phyloP scores from a whole-genome alignment of 2,113 vertebrate genomes.

The Progne subis region DNA sequence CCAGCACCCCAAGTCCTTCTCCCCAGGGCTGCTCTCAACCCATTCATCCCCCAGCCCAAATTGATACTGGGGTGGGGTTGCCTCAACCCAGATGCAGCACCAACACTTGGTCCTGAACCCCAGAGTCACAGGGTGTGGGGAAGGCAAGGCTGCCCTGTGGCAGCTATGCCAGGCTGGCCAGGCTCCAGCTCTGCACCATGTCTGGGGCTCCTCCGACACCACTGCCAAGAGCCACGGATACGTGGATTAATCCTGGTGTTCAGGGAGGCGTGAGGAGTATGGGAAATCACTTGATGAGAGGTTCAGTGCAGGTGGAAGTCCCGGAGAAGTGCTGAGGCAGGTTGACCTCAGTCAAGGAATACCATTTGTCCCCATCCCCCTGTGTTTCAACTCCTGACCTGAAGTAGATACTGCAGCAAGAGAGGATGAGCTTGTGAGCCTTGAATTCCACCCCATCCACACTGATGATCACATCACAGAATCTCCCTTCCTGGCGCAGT shows the following conservation, averaged over 20 bases:
- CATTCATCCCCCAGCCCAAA: neutral
- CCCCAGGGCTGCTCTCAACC: neutral
- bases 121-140: neutral
- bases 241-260: neutral
- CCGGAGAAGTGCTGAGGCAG: neutral
- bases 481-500: conserved; percentile 79
- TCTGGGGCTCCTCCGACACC: neutral
- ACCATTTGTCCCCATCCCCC: neutral
- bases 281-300: neutral
- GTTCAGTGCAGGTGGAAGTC: neutral
- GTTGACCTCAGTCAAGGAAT: neutral
- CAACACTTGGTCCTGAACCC: neutral
- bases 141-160: accelerated
- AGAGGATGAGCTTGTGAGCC: conserved; percentile 85
- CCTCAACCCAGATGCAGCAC: neutral
- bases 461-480: conserved; percentile 80
- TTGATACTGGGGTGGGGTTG: neutral
- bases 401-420: conserved; percentile 84
- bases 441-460: conserved; percentile 77
- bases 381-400: conserved; percentile 61
- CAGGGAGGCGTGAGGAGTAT: neutral
- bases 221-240: neutral
- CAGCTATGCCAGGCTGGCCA: neutral
- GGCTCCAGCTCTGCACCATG: neutral
- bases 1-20: neutral